Evolutionary conservation across 2,888 invertebrate species (phyloP).

Genomic region (Zeuzera pyrina): DNA sequence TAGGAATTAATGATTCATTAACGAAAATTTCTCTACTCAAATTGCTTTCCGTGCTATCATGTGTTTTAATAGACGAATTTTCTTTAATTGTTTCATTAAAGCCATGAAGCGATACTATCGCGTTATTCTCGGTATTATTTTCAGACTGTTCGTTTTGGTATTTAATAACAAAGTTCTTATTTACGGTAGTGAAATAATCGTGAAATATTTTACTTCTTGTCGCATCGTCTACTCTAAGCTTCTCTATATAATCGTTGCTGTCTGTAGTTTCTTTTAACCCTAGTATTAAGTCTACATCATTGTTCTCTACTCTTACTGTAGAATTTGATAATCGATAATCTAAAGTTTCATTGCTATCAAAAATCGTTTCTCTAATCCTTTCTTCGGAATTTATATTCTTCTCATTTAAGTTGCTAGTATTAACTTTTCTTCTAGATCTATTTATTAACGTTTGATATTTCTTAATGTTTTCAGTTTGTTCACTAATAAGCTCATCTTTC

Average conservation of each 20-base stretch:
- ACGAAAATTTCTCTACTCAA: too few relatives aligned
- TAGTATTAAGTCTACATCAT: constrained; percentile 9
- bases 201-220: constrained; percentile 50
- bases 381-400: constrained; percentile 6
- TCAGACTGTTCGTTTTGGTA: too few relatives aligned
- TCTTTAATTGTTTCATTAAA: too few relatives aligned
- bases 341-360: constrained; percentile 8
- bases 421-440: constrained; percentile 47
- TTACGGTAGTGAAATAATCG: constrained; percentile 55
- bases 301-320: constrained; percentile 7
- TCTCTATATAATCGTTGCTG: constrained; percentile 37
- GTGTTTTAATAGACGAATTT: too few relatives aligned
- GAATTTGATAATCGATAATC: constrained; percentile 4
- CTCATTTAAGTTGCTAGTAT: constrained; percentile 9
- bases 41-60: too few relatives aligned
- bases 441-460: constrained; percentile 41
- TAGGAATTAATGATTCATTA: constrained; percentile 33
- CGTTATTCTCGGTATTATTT: too few relatives aligned
- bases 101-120: too few relatives aligned
- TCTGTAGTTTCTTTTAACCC: constrained; percentile 13
- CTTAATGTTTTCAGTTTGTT: constrained; percentile 24
- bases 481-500: constrained; percentile 20
- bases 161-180: too few relatives aligned
- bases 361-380: constrained; percentile 9
- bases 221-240: constrained; percentile 47